Evolutionary conservation across 2,113 vertebrate genomes (phyloP).

Genomic region (Hyla sarda): DNA sequence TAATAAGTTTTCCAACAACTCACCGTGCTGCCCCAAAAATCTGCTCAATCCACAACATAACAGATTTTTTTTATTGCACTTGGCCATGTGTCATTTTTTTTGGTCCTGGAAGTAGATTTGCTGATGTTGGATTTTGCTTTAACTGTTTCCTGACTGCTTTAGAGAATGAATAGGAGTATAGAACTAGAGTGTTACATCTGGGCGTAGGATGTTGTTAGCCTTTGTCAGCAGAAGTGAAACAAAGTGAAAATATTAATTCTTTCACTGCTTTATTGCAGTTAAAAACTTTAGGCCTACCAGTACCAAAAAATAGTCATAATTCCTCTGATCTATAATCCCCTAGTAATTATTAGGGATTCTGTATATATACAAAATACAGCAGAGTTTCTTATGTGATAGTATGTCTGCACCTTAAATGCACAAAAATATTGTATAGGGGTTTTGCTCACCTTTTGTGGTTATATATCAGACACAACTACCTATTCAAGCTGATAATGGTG

Average conservation of each 20-base stretch:
- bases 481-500: too few species aligned
- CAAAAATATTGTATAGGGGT: too few species aligned
- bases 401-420: too few species aligned
- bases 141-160: slow-evolving; percentile 29
- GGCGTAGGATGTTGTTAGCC: slow-evolving; percentile 46
- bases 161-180: slow-evolving; percentile 18
- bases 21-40: neutral
- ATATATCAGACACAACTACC: too few species aligned
- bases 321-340: neutral
- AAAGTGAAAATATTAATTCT: slow-evolving; percentile 22
- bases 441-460: too few species aligned
- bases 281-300: neutral
- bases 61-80: slow-evolving; percentile 23
- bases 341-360: slow-evolving; percentile 3
- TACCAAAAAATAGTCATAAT: neutral
- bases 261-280: neutral
- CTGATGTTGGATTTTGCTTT: slow-evolving; percentile 24
- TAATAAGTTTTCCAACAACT: neutral
- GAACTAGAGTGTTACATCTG: slow-evolving; percentile 23
- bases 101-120: slow-evolving; percentile 30
- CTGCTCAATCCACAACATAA: neutral
- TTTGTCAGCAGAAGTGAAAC: slow-evolving; percentile 37
- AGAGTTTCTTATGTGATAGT: too few species aligned
- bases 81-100: slow-evolving; percentile 10
- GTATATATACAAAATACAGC: too few species aligned